Percentiles rank a stretch among this genome's conserved stretches.
Conservation (phyloP, 2,113 vertebrate species). For the Eulemur macaco region DNA sequence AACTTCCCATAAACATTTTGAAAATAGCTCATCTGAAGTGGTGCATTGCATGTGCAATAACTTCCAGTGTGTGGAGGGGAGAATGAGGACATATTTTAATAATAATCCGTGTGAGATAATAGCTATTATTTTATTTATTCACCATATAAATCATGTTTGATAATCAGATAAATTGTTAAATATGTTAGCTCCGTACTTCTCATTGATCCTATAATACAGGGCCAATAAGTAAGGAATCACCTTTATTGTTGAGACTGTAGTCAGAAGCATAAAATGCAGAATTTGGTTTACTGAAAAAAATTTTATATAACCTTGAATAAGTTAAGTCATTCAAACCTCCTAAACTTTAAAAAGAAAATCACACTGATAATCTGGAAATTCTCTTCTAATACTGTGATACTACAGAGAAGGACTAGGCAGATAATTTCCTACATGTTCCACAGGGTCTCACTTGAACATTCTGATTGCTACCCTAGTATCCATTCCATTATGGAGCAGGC, state of each 20-base stretch:
- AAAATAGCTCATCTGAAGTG: conserved; percentile 44
- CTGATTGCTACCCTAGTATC: background rate
- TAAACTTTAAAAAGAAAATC: background rate
- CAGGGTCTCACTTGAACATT: background rate
- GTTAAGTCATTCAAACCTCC: background rate
- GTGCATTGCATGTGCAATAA: background rate
- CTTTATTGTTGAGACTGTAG: background rate
- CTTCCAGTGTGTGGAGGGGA: background rate
- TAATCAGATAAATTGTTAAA: background rate
- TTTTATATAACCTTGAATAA: background rate
- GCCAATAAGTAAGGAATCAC: background rate
- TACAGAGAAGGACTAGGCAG: background rate
- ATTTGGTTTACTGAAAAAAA: background rate
- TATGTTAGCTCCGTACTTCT: background rate
- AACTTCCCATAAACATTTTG: background rate
- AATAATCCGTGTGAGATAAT: background rate
- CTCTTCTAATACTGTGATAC: background rate
- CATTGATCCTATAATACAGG: background rate
- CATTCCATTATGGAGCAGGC: background rate
- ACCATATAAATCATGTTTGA: background rate
- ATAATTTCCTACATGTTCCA: background rate
- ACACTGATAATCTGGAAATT: background rate
- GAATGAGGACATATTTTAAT: background rate
- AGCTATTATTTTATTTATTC: background rate
- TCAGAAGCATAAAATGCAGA: background rate